Base-by-base conservation (phyloP, 2,888 invertebrate genomes). In the Luperina nickerlii region DNA sequence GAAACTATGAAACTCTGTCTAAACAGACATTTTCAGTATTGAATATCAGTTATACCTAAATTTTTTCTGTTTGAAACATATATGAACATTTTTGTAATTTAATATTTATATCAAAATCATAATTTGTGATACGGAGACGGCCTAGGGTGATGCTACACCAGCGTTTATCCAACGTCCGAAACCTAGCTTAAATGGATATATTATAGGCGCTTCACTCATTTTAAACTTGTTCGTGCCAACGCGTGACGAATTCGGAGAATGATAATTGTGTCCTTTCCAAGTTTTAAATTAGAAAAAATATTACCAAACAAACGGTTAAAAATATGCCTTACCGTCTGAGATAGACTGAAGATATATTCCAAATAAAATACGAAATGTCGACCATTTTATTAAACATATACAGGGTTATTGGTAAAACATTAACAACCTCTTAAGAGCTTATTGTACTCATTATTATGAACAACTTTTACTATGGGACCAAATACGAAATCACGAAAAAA, bases 331-430 rank as follows among this genome's bases (percentile, higher is more conserved):
- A 51, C 81, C 67, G 42, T 78, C 74, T 80, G n/a, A 27, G 11
- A 78, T 74, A 82, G 87, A 87, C 87, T 84, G 82, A 88, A 76
- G 66, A 79, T 74, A 32, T 67, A 51, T 67, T 88, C 69, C 62
- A 42, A 70, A 66, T 48, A 73, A 63, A 75, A 84, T 66, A 57
- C 24, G 54, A 63, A 72, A 71, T 32, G 15, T 67, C 54, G 18
- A 79, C 32, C 45, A 80, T 70, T 82, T 76, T 77, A 63, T 63
- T 71, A 54, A 20, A 48, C 74, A 60, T 63, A 68, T 48, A 42
- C 32, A 32, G 32, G 32, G 32, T 32, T 32, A 32, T 32, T 32
- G 32, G 32, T 32, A 32, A 32, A 32, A 32, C 1, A 32, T 32
- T 32, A 32, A 32, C 32, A 32, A 32, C 32, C 32, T 32, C 32